These are phyloP conservation scores for Cololabis saira DNA, from an alignment of 2,113 vertebrate genomes.

Conservation along the genomic window DNA sequence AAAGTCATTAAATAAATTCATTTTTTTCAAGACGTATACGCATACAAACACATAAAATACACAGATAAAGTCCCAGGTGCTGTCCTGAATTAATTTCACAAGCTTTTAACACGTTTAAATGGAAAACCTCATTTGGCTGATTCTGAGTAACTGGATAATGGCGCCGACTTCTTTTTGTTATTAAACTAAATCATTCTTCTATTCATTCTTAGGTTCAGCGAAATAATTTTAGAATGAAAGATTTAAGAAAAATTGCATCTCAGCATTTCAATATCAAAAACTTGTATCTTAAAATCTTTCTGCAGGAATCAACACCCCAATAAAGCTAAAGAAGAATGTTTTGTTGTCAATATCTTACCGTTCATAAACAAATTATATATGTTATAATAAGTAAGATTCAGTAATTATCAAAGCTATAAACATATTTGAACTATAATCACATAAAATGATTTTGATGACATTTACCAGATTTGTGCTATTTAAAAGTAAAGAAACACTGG, in stretches of 20 bases:
- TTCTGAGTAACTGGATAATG: background rate
- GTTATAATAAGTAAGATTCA: background rate
- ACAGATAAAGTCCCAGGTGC: conserved; percentile 2
- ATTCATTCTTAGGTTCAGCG: background rate
- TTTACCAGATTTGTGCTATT: conserved; percentile 31
- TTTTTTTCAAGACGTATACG: no score
- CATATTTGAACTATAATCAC: conserved; percentile 6
- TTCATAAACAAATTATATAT: background rate
- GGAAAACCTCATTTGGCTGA: conserved; percentile 6
- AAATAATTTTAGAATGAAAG: background rate
- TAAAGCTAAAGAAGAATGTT: no score
- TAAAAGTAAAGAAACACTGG: conserved; percentile 28
- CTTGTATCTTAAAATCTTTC: no score
- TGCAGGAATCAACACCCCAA: no score
- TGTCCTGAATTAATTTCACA: background rate
- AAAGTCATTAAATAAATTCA: no score
- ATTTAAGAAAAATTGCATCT: no score
- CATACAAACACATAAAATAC: background rate
- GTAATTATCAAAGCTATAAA: background rate
- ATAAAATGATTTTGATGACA: conserved; percentile 17
- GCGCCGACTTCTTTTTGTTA: background rate
- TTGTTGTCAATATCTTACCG: background rate
- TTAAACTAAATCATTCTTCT: conserved; percentile 1
- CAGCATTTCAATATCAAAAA: no score
- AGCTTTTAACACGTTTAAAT: conserved; percentile 3